These are phyloP conservation scores for Diabrotica virgifera DNA, from an alignment of 1,140 invertebrate species.

Conservation along the genomic window DNA sequence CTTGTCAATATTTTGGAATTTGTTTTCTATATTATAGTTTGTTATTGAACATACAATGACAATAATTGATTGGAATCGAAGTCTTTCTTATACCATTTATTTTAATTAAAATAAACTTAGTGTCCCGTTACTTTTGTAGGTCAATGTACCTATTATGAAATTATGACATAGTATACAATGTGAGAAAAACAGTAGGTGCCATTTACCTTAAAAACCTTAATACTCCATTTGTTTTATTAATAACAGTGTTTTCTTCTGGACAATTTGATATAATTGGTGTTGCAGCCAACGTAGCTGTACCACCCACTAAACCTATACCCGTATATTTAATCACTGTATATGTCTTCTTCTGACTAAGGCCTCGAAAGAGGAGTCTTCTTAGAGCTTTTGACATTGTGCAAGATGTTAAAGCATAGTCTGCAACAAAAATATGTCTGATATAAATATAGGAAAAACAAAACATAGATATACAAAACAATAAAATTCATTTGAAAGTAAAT, in stretches of 20 bases:
- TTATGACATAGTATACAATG: neutral
- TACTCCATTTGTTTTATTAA: conserved; percentile 18
- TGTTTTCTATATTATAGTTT: too few species aligned
- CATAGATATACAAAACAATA: too few species aligned
- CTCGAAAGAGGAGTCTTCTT: neutral
- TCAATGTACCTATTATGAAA: neutral
- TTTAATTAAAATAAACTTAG: too few species aligned
- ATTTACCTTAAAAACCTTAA: conserved; percentile 30
- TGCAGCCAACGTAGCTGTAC: neutral
- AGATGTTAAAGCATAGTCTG: neutral
- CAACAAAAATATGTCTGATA: neutral
- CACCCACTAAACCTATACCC: conserved; percentile 1
- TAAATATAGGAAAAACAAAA: too few species aligned
- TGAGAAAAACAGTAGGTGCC: neutral
- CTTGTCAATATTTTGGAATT: too few species aligned
- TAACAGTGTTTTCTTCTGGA: conserved; percentile 3
- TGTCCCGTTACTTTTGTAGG: neutral
- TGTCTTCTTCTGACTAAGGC: neutral
- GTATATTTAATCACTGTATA: conserved; percentile 7
- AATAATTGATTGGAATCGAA: too few species aligned
- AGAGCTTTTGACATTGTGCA: neutral
- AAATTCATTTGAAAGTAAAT: too few species aligned
- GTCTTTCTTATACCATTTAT: too few species aligned
- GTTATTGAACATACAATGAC: too few species aligned
- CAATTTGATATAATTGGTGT: conserved; percentile 2